Conservation (phyloP, 2,113 vertebrate genomes). For the Pyxicephalus adspersus region DNA sequence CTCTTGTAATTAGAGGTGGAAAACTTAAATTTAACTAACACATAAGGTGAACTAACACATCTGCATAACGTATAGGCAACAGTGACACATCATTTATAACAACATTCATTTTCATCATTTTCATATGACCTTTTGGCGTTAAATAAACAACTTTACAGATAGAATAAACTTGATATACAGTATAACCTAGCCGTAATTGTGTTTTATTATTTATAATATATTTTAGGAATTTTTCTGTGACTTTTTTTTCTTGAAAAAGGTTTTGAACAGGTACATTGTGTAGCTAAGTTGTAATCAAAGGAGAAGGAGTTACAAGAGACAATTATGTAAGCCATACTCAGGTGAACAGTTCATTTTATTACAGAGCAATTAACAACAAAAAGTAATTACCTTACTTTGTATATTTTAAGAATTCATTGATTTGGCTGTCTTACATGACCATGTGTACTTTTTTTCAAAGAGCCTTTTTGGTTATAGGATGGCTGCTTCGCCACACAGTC, state of each 20-base stretch:
- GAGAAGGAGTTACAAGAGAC: conserved; percentile 15
- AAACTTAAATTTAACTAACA: too few relatives aligned
- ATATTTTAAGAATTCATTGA: conserved; percentile 61
- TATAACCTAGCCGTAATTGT: neutral
- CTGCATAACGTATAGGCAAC: neutral
- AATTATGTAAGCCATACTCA: conserved; percentile 48
- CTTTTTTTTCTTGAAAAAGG: neutral
- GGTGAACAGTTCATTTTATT: conserved; percentile 55
- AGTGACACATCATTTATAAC: neutral
- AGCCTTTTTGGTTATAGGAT: conserved; percentile 36
- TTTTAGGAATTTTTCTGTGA: too few relatives aligned
- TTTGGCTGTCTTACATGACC: conserved; percentile 59
- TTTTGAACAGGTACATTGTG: neutral
- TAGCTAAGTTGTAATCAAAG: conserved; percentile 11
- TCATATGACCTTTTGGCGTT: neutral
- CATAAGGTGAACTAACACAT: too few relatives aligned
- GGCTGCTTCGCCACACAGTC: conserved; percentile 54
- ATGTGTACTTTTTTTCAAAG: conserved; percentile 60
- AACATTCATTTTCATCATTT: neutral
- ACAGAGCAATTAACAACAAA: conserved; percentile 61
- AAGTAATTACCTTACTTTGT: conserved; percentile 61
- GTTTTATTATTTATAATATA: too few relatives aligned
- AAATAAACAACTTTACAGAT: neutral
- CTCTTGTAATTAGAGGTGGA: too few relatives aligned
- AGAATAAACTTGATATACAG: neutral